Evolutionary conservation across 2,113 vertebrate species (phyloP).

Genomic region (Mola mola): DNA sequence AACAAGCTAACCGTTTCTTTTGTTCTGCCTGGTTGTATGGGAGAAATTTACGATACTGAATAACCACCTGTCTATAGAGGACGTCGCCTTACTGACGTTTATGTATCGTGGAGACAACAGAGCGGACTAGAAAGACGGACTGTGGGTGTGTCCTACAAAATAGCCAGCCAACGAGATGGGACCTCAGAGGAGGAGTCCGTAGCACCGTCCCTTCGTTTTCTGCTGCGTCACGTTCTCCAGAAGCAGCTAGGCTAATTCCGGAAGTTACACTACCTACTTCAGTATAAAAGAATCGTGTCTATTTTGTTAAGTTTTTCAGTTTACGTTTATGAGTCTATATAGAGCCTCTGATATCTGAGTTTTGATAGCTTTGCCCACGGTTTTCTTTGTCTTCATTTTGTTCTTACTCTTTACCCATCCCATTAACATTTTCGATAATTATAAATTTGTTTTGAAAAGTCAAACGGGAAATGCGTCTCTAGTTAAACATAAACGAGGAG

Average conservation of each 20-base stretch:
- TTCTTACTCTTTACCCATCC: neutral
- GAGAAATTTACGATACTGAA: no score
- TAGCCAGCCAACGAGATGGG: conserved; percentile 23
- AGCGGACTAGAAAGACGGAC: no score
- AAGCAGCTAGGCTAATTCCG: conserved; percentile 29
- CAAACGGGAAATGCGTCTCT: conserved; percentile 8
- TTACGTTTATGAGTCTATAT: no score
- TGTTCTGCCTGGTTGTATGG: no score
- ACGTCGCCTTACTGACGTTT: no score
- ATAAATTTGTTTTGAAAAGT: conserved; percentile 52
- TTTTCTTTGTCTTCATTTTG: neutral
- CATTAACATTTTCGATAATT: neutral
- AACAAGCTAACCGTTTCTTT: no score
- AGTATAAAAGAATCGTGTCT: conserved; percentile 18
- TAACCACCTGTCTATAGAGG: no score
- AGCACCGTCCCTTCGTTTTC: conserved; percentile 18
- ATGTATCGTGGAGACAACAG: no score
- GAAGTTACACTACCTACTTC: conserved; percentile 14
- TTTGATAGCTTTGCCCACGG: neutral
- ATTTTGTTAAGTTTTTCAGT: neutral
- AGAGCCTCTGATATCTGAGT: no score
- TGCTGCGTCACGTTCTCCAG: conserved; percentile 50
- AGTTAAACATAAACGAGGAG: conserved; percentile 21
- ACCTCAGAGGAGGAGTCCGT: conserved; percentile 20
- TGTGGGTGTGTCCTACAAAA: conserved; percentile 37